Evolutionary conservation across 2,797 vertebrate species (phyloP), one percentile per base, ranked within the genome.

Genomic region (Psittacula echo): DNA sequence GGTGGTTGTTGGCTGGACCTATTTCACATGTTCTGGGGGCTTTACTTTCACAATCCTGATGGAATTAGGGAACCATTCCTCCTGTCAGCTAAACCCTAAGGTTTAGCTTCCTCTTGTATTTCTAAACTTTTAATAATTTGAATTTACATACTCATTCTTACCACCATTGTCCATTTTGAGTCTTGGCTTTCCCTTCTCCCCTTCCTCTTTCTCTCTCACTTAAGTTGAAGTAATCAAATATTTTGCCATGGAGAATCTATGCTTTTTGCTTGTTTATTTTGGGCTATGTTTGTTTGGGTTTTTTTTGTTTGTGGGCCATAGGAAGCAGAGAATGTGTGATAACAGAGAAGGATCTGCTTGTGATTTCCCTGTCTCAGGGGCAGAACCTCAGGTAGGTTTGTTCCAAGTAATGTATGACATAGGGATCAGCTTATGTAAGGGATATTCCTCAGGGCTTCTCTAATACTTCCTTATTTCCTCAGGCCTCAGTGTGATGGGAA

Each of bases 281-380:
- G 11, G 7, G 1, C 3, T 37, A 41, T 34, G 5, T 29, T 50
- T 18, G 0, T 34, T 39, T n/a, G 1, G 11, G 1, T 37, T 39
- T 39, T 39, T 37, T 45, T n/a, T n/a, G 13, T 17, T 58, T 41
- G 7, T 21, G 23, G 32, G 13, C 32, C 5, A 10, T 4, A 34
- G 47, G 34, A 73, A 87, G 24, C 12, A 66, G 42, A 4, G 9
- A 87, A 70, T 32, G 7, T 5, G 3, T 65, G 37, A 22, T 50
- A 51, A 15, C 27, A 48, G 56, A 56, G 53, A 51, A 37, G 29
- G 39, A 22, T 47, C 54, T 54, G 4, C 14, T 66, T 37, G 27
- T 8, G 5, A 1, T 65, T 90, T 76, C 47, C 34, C 14, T 30
- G 1, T 72, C 15, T 15, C 5, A 13, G 47, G 11, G 9, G 6